Evolutionary conservation across 92 coral and sea anemone species (phyloP), one percentile per base, ranked within the genome.

Genomic region (Palythoa heliodiscus): DNA sequence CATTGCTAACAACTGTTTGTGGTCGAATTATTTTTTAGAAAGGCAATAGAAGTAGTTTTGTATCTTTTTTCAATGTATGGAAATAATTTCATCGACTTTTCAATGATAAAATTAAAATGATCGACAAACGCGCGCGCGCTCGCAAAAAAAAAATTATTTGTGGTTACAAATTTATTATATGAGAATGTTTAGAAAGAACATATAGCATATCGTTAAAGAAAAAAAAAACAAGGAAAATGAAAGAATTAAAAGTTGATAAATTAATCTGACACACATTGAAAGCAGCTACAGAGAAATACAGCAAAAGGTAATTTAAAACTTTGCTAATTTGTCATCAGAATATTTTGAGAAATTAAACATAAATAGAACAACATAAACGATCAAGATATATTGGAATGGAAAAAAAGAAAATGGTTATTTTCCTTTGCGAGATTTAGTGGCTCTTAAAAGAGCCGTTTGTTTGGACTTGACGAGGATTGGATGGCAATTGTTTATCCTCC

Each of bases 231-330:
- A 67, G 4, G 71, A 67, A 7, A 67, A 67, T 7, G 71, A 67
- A 67, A 67, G 71, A 67, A 67, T 67, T 67, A 67, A 67, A 67
- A 67, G 71, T 0, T 67, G 71, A 67, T 67, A 67, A 67, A 67
- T 7, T 67, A 67, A 67, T 1, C 3, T 67, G 71, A 67, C 71
- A 7, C 4, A 67, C 71, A 67, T 67, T 67, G 71, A 67, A 7
- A 1, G 71, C 71, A 67, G 69, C 70, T 64, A 64, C 70, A 64
- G 70, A 64, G 70, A 64, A 64, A 64, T 64, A 64, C 70, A 64
- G 2, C 25, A 64, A 64, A 64, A 64, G 11, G 3, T 64, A 10
- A 19, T 64, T 64, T 64, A 64, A 64, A 64, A 7, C 11, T 11
- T 64, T 64, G 70, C 70, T 64, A 64, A 64, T 64, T 64, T 64